These are phyloP conservation scores for Exocentrus adspersus DNA, from an alignment of 2,888 invertebrate genomes.

Conservation along the genomic window DNA sequence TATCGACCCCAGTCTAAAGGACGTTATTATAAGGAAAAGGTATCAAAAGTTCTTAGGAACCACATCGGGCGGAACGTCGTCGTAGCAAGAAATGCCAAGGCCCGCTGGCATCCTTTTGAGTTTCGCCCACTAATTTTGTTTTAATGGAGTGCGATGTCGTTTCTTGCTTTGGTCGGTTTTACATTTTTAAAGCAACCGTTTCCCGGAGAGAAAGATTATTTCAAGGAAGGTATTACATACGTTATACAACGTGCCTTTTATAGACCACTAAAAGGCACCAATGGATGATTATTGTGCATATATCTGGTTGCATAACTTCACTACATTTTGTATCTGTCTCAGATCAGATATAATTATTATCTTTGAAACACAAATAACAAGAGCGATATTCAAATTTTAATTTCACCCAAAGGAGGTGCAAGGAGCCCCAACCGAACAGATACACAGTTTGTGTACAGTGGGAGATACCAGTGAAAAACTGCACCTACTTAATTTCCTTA, in stretches of 20 bases:
- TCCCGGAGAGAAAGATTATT: background rate
- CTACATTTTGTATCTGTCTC: no score
- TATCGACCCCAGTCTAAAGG: background rate
- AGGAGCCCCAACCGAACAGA: no score
- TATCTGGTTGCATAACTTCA: no score
- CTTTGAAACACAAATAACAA: no score
- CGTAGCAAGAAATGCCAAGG: background rate
- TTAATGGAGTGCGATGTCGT: background rate
- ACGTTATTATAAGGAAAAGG: background rate
- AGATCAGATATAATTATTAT: no score
- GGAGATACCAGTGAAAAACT: background rate
- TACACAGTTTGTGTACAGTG: background rate
- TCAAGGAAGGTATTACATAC: background rate
- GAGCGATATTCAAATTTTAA: no score
- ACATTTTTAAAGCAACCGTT: background rate
- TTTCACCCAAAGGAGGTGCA: no score
- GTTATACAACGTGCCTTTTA: no score
- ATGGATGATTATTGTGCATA: no score
- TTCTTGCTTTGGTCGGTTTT: background rate
- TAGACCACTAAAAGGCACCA: no score
- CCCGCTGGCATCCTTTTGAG: background rate
- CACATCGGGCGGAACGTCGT: background rate
- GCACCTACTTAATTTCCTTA: no score
- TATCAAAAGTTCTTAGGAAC: conserved; percentile 1
- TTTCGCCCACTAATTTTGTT: background rate